These are phyloP conservation scores for Lates japonicus DNA, from an alignment of 2,797 vertebrate genomes.

Conservation along the genomic window DNA sequence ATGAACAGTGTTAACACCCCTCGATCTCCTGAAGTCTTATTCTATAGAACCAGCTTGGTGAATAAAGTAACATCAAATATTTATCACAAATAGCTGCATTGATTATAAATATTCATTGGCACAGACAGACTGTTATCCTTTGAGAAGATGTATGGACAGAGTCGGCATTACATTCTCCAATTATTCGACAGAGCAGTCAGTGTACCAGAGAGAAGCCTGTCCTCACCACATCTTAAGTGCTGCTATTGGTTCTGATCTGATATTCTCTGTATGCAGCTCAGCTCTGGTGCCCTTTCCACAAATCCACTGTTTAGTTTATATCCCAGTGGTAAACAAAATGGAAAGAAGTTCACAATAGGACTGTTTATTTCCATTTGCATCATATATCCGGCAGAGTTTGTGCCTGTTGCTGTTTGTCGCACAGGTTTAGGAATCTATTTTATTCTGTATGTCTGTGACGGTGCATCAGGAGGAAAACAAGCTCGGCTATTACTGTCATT, in stretches of 20 bases:
- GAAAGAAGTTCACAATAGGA: slow-evolving; percentile 22
- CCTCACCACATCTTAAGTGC: slow-evolving; percentile 35
- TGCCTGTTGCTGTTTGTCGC: slow-evolving; percentile 3
- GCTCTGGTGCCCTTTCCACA: slow-evolving; percentile 36
- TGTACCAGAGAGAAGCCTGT: slow-evolving; percentile 44
- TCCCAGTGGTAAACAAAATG: slow-evolving; percentile 38
- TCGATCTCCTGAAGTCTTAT: slow-evolving; percentile 38
- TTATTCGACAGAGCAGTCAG: slow-evolving; percentile 63
- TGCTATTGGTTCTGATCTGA: slow-evolving; percentile 31
- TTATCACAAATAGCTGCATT: slow-evolving; percentile 79
- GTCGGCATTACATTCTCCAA: slow-evolving; percentile 73
- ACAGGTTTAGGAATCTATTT: slow-evolving; percentile 4
- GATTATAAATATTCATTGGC: slow-evolving; percentile 83
- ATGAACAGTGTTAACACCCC: slow-evolving; percentile 41
- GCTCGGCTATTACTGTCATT: not conserved
- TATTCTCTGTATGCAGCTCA: slow-evolving; percentile 44
- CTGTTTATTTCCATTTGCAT: slow-evolving; percentile 25
- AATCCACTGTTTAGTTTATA: slow-evolving; percentile 42
- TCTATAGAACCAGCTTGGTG: slow-evolving; percentile 54
- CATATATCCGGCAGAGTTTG: not conserved
- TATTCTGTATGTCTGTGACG: slow-evolving; percentile 1
- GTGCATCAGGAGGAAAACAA: not conserved
- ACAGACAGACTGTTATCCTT: slow-evolving; percentile 70
- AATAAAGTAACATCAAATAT: slow-evolving; percentile 81
- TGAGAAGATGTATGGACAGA: slow-evolving; percentile 70